phyloP scores from a whole-genome alignment of 2,888 invertebrate genomes.

The Hyalella azteca region DNA sequence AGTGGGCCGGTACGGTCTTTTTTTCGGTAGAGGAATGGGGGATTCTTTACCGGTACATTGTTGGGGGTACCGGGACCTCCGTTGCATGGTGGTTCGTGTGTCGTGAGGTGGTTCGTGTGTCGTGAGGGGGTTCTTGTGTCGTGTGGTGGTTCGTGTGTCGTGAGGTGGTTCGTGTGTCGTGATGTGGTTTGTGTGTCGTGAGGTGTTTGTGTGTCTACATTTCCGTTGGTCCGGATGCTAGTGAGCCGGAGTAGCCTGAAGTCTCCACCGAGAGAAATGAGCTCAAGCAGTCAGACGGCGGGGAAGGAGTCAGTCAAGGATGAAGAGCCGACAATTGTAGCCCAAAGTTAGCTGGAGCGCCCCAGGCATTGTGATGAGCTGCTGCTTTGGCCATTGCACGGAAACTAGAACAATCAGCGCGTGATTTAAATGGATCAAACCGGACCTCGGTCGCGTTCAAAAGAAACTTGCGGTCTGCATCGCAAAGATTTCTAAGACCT shows the following conservation, averaged over 20 bases:
- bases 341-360: neutral
- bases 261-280: too few relatives aligned
- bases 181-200: constrained; percentile 6
- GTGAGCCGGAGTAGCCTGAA: neutral
- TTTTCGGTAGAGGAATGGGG: too few relatives aligned
- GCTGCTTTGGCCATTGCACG: neutral
- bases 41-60: too few relatives aligned
- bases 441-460: too few relatives aligned
- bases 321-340: constrained; percentile 7
- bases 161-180: neutral
- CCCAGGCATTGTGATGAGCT: neutral
- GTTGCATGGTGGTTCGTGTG: neutral
- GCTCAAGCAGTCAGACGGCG: too few relatives aligned
- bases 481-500: too few relatives aligned
- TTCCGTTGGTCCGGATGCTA: neutral
- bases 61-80: too few relatives aligned
- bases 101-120: neutral
- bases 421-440: too few relatives aligned
- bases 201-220: neutral
- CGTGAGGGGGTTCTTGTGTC: too few relatives aligned
- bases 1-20: too few relatives aligned
- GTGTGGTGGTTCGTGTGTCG: neutral
- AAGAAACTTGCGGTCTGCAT: too few relatives aligned
- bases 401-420: neutral
- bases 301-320: neutral